A percentile compares a stretch with the other conserved stretches of the same genome.
phyloP scores from a whole-genome alignment of 2,113 vertebrate species.

The Erpornis zantholeuca region DNA sequence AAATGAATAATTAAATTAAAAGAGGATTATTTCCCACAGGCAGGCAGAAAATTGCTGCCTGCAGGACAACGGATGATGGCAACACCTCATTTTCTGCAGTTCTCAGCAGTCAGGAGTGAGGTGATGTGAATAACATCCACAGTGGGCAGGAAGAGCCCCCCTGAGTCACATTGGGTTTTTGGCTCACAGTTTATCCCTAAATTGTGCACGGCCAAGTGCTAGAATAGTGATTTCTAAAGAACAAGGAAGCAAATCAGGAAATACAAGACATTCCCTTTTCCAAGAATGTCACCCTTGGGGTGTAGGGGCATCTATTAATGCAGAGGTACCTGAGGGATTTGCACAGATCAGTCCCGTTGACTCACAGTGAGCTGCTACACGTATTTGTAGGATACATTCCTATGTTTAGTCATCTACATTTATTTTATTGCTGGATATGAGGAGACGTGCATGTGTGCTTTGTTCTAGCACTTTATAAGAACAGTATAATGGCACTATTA shows the following conservation, averaged over 20 bases:
- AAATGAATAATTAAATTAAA: slow-evolving; percentile 68
- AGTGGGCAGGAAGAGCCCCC: neutral
- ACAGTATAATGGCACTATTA: neutral
- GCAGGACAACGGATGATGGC: slow-evolving; percentile 24
- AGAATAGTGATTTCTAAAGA: neutral
- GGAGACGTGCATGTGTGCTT: neutral
- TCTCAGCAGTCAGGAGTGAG: slow-evolving; percentile 14
- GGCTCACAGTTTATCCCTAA: neutral
- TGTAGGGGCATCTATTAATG: neutral
- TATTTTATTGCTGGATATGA: neutral
- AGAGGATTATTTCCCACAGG: slow-evolving; percentile 58
- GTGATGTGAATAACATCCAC: slow-evolving; percentile 9
- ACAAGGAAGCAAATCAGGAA: neutral
- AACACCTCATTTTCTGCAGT: slow-evolving; percentile 34
- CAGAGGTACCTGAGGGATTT: neutral
- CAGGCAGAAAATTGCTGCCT: slow-evolving; percentile 51
- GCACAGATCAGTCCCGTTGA: neutral
- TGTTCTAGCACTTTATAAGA: slow-evolving; percentile 1
- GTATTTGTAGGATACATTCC: neutral
- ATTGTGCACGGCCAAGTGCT: neutral
- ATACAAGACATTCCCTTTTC: neutral
- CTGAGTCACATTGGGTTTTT: neutral
- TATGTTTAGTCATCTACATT: neutral
- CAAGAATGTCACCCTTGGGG: neutral
- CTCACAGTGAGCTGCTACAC: neutral